These are phyloP conservation scores for Nothobranchius kuhntae DNA, from an alignment of 2,113 vertebrate genomes.

Conservation along the genomic window DNA sequence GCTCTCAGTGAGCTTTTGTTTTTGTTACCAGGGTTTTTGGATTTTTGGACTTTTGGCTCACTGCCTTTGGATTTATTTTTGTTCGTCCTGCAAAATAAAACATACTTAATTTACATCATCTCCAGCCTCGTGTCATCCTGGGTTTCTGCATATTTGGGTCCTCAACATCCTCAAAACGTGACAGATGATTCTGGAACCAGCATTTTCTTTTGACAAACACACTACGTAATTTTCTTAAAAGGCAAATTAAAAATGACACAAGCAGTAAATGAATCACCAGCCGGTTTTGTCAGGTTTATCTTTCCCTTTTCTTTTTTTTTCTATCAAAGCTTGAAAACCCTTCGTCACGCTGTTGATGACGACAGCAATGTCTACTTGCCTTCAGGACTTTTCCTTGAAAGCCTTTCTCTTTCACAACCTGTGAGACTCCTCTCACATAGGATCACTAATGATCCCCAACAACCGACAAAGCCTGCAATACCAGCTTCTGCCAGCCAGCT, in stretches of 20 bases:
- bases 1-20: too few species aligned
- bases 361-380: conserved; percentile 1
- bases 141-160: too few species aligned
- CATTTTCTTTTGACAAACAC: not conserved
- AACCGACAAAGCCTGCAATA: conserved; percentile 31
- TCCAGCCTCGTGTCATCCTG: too few species aligned
- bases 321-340: not conserved
- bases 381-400: conserved; percentile 19
- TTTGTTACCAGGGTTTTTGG: too few species aligned
- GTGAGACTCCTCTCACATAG: conserved; percentile 21
- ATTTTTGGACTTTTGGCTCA: too few species aligned
- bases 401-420: conserved; percentile 23
- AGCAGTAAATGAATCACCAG: not conserved
- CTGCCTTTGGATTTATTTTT: too few species aligned
- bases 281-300: not conserved
- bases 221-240: not conserved
- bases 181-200: not conserved
- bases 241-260: not conserved
- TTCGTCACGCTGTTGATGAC: not conserved
- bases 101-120: too few species aligned
- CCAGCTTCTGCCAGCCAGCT: not conserved
- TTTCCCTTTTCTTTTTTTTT: not conserved
- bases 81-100: too few species aligned
- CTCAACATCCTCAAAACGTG: too few species aligned
- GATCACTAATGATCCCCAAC: conserved; percentile 28